phyloP scores from a whole-genome alignment of 2,797 vertebrate genomes.

The Buceros bicornis region DNA sequence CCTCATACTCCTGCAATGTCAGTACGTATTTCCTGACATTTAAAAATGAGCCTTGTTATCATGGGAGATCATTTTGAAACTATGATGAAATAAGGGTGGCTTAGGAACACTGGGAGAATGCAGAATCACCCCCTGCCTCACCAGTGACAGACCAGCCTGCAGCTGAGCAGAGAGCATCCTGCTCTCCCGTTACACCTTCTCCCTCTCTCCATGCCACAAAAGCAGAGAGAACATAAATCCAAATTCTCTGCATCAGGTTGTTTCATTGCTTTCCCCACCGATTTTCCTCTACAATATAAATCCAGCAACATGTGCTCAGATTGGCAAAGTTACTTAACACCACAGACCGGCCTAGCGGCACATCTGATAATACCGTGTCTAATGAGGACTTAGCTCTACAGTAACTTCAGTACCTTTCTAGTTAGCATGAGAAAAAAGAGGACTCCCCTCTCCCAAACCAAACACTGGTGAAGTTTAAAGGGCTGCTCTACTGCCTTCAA shows the following conservation, averaged over 20 bases:
- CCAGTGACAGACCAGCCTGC: background rate
- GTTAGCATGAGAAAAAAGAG: slow-evolving; percentile 12
- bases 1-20: background rate
- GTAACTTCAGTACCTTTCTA: slow-evolving; percentile 45
- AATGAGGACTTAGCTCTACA: slow-evolving; percentile 47
- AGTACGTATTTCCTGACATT: background rate
- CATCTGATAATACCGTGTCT: slow-evolving; percentile 69
- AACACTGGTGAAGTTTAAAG: slow-evolving; percentile 16
- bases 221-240: slow-evolving; percentile 42
- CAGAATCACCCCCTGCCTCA: background rate
- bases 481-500: background rate
- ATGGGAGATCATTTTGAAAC: background rate
- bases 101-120: background rate
- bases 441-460: background rate
- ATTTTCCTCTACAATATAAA: slow-evolving; percentile 54
- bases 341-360: slow-evolving; percentile 35
- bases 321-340: slow-evolving; percentile 64
- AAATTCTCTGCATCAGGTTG: slow-evolving; percentile 18
- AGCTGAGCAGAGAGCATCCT: background rate
- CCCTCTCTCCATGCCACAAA: background rate
- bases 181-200: background rate
- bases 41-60: background rate
- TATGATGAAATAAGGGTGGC: background rate
- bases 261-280: slow-evolving; percentile 39
- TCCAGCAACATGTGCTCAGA: slow-evolving; percentile 56